Base-by-base conservation (phyloP, 2,888 invertebrate species). In the Oxytorus armatus region DNA sequence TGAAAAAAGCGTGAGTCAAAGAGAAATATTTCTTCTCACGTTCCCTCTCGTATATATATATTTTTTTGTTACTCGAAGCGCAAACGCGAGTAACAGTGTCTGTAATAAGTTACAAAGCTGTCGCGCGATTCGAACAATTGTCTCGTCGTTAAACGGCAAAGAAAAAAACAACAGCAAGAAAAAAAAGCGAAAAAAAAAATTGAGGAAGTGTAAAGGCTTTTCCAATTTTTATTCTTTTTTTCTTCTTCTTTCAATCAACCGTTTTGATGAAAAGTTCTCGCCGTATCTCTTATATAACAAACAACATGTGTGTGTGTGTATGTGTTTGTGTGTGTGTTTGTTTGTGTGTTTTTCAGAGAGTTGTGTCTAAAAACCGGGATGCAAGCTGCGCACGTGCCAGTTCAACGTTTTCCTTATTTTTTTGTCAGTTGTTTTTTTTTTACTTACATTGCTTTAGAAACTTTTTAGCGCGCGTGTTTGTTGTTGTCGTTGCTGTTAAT, bases 211-310 rank as follows among this genome's bases (percentile, higher is more conserved):
- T 87, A 85, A 89, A 90, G 89, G 89, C 89, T 90, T 89, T 88
- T 88, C 85, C 86, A 89, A 88, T 87, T 87, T 89, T 88, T 88
- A 89, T 90, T 89, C 79, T 87, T 86, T 87, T 66, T 33, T 44
- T 44, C 49, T 10, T 39, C 44, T 89, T 84, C 78, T 88, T 86
- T 89, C 88, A 87, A 89, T 90, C 88, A 90, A 89, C 88, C 70
- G 36, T 59, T 25, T 88, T 86, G 85, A 86, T 88, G 88, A 88
- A 88, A 89, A 89, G 83, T 88, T 86, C 86, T 88, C 87, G 87
- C 88, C 88, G 86, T 86, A 87, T 87, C 84, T 88, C 86, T 87
- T 88, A 87, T 89, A 89, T 90, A 90, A 89, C 89, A 89, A 90
- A 90, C 88, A 90, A 90, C 88, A 86, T 87, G 84, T 89, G 85